phyloP scores from a whole-genome alignment of 1,140 invertebrate species.

The Eulimnadia texana region DNA sequence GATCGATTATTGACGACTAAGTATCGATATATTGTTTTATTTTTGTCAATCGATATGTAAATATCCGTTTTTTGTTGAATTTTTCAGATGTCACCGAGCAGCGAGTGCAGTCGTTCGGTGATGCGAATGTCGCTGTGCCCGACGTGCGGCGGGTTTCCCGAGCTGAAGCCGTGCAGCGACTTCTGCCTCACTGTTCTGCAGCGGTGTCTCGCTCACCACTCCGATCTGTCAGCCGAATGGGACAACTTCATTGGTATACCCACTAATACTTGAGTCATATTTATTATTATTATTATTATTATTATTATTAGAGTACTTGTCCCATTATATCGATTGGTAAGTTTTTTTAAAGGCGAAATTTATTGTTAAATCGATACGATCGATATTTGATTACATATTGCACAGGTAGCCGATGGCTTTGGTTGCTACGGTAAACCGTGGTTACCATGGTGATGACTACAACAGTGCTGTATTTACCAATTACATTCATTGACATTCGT shows the following conservation, averaged over 20 bases:
- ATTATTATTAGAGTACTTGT: no score
- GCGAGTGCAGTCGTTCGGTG: conserved; percentile 59
- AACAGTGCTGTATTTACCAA: no score
- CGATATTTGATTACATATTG: no score
- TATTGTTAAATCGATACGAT: no score
- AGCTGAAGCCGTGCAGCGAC: conserved; percentile 60
- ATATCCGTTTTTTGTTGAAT: conserved; percentile 13
- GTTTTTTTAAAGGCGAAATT: no score
- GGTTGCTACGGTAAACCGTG: no score
- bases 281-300: no score
- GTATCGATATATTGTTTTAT: background rate
- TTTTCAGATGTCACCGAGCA: conserved; percentile 36
- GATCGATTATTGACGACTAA: background rate
- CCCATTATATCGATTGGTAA: no score
- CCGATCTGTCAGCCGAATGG: conserved; percentile 72
- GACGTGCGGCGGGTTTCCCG: conserved; percentile 54
- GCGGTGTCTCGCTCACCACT: conserved; percentile 69
- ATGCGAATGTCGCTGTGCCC: conserved; percentile 76
- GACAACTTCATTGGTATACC: conserved; percentile 71
- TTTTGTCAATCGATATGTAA: conserved; percentile 7
- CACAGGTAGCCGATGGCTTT: no score
- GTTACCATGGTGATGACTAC: no score
- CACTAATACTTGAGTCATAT: background rate
- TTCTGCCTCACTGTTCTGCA: conserved; percentile 83
- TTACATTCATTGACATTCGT: no score